Base-by-base conservation (phyloP, 2,888 invertebrate species). In the Hermaeophaga mercurialis region DNA sequence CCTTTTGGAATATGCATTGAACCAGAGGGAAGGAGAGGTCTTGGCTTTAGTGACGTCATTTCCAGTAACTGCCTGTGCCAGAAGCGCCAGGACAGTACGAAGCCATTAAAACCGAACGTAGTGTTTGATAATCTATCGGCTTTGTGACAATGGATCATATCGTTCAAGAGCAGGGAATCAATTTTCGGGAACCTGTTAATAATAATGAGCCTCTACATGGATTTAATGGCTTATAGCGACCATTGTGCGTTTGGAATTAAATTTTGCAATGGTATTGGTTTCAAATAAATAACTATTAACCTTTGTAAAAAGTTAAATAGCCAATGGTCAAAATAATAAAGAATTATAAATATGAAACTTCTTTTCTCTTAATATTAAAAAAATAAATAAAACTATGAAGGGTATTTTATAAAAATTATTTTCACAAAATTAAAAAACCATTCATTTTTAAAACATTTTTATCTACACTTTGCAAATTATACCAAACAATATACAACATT, bases 121-220 rank as follows among this genome's bases (percentile, higher is more conserved):
- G 45, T 39, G 38, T 45, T 45, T 53, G 45, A 53, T 45, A 38
- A 53, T 45, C 26, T 9, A 50, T 38, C 53, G 38, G 45, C 53
- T 28, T 38, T 47, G 46, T 54, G 33, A 41, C 47, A 54, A 54
- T 46, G 47, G 54, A 54, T 22, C 39, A 22, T 11, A 47, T 41
- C 41, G 15, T 22, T 46, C 18, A 36, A 46, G 46, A 19, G 39
- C 1, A 54, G 31, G 15, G 18, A 46, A 54, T 54, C 54, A 54
- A 54, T 39, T 45, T 34, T 15, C 22, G 38, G 31, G 22, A 46
- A 31, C 28, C 39, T 39, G 54, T 54, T 54, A 46, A 54, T 46
- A 54, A 36, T 46, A 46, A 54, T 54, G 34, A 46, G 38, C n/a
- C 36, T 17, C 36, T 36, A 36, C 22, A 28, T 28, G 28, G 28